A percentile compares a stretch with the other conserved stretches of the same genome.
phyloP scores from a whole-genome alignment of 2,888 invertebrate genomes.

The Molorchus minor region DNA sequence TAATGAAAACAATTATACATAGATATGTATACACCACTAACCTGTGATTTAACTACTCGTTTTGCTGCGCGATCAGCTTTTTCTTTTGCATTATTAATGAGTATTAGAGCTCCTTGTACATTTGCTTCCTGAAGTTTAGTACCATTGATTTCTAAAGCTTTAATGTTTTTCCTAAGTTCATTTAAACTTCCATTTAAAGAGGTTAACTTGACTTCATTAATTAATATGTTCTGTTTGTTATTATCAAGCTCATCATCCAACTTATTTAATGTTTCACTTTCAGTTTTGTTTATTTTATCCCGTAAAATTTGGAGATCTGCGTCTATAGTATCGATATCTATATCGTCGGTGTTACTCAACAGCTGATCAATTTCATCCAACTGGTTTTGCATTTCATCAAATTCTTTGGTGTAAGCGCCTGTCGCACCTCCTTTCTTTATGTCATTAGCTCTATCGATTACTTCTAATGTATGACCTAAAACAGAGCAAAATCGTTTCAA shows the following conservation, averaged over 20 bases:
- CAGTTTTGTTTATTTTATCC: constrained; percentile 67
- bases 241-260: constrained; percentile 72
- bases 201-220: constrained; percentile 76
- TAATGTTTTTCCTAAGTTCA: constrained; percentile 74
- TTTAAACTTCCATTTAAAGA: constrained; percentile 72
- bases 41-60: constrained; percentile 56
- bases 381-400: constrained; percentile 89
- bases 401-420: constrained; percentile 95
- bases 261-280: constrained; percentile 70
- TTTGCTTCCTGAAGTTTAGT: constrained; percentile 83
- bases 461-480: constrained; percentile 76
- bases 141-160: constrained; percentile 85
- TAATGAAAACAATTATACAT: too few species aligned
- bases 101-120: constrained; percentile 92
- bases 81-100: constrained; percentile 83
- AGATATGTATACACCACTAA: constrained; percentile 25
- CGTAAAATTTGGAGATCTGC: constrained; percentile 69
- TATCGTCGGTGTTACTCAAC: constrained; percentile 82
- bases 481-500: too few species aligned
- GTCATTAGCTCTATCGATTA: constrained; percentile 88
- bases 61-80: constrained; percentile 70
- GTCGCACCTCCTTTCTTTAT: constrained; percentile 96
- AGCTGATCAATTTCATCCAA: constrained; percentile 81
- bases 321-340: constrained; percentile 73
- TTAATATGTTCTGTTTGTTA: constrained; percentile 77